Evolutionary conservation across 2,797 vertebrate genomes (phyloP).

Genomic region (Echeneis naucrates): DNA sequence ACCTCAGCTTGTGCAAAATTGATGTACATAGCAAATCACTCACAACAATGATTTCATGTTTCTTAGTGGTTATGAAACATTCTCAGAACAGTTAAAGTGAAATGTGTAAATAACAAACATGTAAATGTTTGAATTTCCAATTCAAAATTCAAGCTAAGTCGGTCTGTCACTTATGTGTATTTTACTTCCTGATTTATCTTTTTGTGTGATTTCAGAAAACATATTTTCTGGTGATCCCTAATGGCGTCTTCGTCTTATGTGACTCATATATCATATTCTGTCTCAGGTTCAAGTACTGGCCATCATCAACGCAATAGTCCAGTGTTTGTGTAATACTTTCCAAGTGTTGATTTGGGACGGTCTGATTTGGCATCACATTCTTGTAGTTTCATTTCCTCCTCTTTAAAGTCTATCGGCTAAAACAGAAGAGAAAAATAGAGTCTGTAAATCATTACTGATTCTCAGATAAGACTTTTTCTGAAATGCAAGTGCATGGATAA

Average conservation of each 20-base stretch:
- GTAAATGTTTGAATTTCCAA: constrained; percentile 26
- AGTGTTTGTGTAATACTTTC: constrained; percentile 47
- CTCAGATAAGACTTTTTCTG: constrained; percentile 46
- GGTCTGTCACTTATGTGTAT: constrained; percentile 12
- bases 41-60: constrained; percentile 19
- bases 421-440: constrained; percentile 42
- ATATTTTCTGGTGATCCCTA: constrained; percentile 2
- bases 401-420: constrained; percentile 40
- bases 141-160: constrained; percentile 7
- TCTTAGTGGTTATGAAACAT: constrained; percentile 41
- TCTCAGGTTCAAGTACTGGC: constrained; percentile 22
- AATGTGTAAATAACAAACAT: constrained; percentile 26
- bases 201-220: constrained; percentile 16
- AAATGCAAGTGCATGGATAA: constrained; percentile 32
- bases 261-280: constrained; percentile 37
- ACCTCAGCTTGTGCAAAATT: constrained; percentile 48
- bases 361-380: constrained; percentile 35
- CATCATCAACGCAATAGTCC: constrained; percentile 13
- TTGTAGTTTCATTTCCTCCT: constrained; percentile 11
- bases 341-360: constrained; percentile 33
- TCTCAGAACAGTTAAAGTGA: constrained; percentile 8
- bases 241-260: constrained; percentile 13
- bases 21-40: constrained; percentile 30
- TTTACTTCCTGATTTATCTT: constrained; percentile 20
- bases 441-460: constrained; percentile 40